Conservation (phyloP, 1,140 invertebrate genomes). For the Drosophila arizonae region DNA sequence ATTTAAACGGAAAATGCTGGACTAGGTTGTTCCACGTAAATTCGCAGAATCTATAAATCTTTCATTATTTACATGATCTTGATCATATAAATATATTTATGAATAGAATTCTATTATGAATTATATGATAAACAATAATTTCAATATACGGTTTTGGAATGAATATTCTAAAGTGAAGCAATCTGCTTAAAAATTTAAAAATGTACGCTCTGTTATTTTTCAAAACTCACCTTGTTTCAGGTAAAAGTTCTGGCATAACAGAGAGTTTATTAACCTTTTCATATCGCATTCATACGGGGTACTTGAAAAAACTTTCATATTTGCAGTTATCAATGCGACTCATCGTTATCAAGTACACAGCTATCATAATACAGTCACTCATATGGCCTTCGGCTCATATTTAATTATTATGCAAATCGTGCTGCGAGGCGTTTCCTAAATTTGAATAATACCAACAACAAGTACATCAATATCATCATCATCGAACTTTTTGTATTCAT, state of each 20-base stretch:
- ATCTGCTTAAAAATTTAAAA: too few species aligned
- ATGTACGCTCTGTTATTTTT: too few species aligned
- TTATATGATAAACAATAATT: too few species aligned
- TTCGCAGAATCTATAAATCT: background rate
- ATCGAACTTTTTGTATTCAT: slow-evolving; percentile 16
- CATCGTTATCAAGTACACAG: slow-evolving; percentile 23
- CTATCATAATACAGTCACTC: background rate
- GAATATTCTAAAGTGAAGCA: too few species aligned
- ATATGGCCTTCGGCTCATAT: slow-evolving; percentile 24
- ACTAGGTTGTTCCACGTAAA: background rate
- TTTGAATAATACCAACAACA: slow-evolving; percentile 16
- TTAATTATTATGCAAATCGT: slow-evolving; percentile 36
- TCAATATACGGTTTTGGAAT: background rate
- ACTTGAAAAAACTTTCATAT: background rate
- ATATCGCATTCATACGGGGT: background rate
- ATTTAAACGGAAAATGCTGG: background rate
- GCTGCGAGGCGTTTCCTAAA: slow-evolving; percentile 12
- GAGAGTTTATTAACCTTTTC: too few species aligned
- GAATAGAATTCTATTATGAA: too few species aligned
- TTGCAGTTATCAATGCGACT: slow-evolving; percentile 19
- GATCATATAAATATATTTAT: too few species aligned
- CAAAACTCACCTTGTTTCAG: too few species aligned
- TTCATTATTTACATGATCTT: too few species aligned
- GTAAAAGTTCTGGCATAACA: too few species aligned
- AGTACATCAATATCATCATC: too few species aligned